phyloP scores from a whole-genome alignment of 37 sponge, comb jelly and placozoan species.

The Lycopodina hypogea region DNA sequence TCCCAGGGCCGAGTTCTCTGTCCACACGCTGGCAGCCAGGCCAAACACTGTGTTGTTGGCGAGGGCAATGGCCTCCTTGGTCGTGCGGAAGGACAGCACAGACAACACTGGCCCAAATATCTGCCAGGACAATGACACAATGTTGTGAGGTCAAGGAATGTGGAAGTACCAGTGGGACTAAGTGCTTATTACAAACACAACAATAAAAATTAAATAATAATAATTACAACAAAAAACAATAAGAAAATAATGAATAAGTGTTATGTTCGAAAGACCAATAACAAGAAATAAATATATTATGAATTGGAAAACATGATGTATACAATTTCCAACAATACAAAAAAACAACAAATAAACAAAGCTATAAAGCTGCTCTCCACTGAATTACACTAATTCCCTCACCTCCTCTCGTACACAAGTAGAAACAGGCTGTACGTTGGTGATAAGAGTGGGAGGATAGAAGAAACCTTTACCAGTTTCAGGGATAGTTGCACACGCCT shows the following conservation, averaged over 20 bases:
- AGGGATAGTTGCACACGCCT: conserved; percentile 90
- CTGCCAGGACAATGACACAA: no score
- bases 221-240: no score
- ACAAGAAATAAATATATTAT: no score
- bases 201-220: no score
- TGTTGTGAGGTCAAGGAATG: background rate
- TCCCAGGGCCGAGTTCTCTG: conserved; percentile 81
- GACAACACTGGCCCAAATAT: conserved; percentile 93
- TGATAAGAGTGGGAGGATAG: conserved; percentile 95
- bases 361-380: no score
- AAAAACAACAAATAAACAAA: no score
- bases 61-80: conserved; percentile 94
- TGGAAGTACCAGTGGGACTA: background rate
- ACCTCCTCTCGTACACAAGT: conserved; percentile 93
- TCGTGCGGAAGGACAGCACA: conserved; percentile 88
- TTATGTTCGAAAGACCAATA: no score
- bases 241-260: no score
- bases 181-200: no score
- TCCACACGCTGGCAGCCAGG: conserved; percentile 85
- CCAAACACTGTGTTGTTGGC: conserved; percentile 92
- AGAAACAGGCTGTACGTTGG: conserved; percentile 91
- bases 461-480: conserved; percentile 63
- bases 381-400: background rate
- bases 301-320: no score
- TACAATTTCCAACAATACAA: no score